These are phyloP conservation scores for Anneissia japonica DNA, from an alignment of 35 echinoderm and acorn worm genomes.

Conservation along the genomic window DNA sequence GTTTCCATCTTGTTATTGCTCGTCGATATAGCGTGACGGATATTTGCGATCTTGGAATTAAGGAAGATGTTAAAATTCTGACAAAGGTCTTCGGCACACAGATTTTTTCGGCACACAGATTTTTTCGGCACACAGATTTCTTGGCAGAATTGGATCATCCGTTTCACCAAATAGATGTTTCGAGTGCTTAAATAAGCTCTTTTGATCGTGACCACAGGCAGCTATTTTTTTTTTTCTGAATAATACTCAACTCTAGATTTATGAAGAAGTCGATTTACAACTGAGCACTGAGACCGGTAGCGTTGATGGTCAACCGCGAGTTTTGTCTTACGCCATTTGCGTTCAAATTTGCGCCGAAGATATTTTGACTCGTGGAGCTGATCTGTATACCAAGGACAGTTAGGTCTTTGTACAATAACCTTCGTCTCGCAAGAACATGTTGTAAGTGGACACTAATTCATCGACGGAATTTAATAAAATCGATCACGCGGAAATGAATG, in stretches of 20 bases:
- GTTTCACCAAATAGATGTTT: conserved; percentile 4
- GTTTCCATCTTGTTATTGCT: background rate
- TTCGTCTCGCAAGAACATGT: background rate
- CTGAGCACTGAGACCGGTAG: background rate
- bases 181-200: conserved; percentile 8
- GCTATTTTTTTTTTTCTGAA: background rate
- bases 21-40: background rate
- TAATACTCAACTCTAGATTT: conserved; percentile 11
- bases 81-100: too few relatives aligned
- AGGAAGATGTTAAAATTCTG: conserved; percentile 12
- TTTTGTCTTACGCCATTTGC: conserved; percentile 29
- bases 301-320: conserved; percentile 18
- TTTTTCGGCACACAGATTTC: background rate
- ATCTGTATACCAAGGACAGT: conserved; percentile 12
- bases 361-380: background rate
- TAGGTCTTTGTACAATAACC: background rate
- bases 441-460: conserved; percentile 3
- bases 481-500: background rate
- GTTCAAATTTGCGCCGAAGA: background rate
- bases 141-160: conserved; percentile 1
- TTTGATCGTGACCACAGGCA: conserved; percentile 1
- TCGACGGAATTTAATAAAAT: too few relatives aligned
- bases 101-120: too few relatives aligned
- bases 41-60: conserved; percentile 6
- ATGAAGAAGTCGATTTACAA: conserved; percentile 17